Conservation (phyloP, 2,797 vertebrate species). For the Trematomus bernacchii region DNA sequence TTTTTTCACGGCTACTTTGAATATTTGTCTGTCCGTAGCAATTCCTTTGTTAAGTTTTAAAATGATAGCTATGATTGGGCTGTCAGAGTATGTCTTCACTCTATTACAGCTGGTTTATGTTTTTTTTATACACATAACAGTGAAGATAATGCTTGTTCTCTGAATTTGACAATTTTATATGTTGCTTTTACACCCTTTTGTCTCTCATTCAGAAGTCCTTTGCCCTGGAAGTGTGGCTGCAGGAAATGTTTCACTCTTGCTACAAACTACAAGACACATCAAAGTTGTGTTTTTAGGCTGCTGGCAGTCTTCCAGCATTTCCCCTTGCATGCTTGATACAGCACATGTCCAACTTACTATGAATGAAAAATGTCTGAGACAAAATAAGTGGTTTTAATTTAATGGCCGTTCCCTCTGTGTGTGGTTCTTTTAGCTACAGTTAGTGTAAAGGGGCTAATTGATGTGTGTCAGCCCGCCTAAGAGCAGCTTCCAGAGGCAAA, state of each 20-base stretch:
- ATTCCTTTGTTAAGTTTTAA: too few relatives aligned
- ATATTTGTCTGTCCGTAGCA: too few relatives aligned
- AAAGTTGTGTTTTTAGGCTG: constrained; percentile 57
- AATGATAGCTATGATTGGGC: too few relatives aligned
- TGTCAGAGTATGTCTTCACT: too few relatives aligned
- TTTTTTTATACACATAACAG: background rate
- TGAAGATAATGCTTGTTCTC: background rate
- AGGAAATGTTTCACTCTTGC: constrained; percentile 57
- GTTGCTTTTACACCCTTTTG: constrained; percentile 1
- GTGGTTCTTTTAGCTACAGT: constrained; percentile 74
- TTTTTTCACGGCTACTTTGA: too few relatives aligned
- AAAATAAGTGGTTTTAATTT: constrained; percentile 57
- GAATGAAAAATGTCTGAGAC: constrained; percentile 51
- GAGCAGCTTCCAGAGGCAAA: constrained; percentile 74
- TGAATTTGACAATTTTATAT: too few relatives aligned
- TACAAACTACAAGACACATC: constrained; percentile 64
- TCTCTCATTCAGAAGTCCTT: constrained; percentile 30
- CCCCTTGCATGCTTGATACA: constrained; percentile 49
- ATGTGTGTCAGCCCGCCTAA: constrained; percentile 74
- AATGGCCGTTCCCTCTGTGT: constrained; percentile 58
- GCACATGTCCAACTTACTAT: constrained; percentile 28
- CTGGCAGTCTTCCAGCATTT: constrained; percentile 63
- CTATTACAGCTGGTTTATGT: too few relatives aligned
- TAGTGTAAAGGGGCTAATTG: constrained; percentile 72
- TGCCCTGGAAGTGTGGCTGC: constrained; percentile 34